phyloP scores from a whole-genome alignment of 1,140 invertebrate genomes.

The Dendroctonus valens region DNA sequence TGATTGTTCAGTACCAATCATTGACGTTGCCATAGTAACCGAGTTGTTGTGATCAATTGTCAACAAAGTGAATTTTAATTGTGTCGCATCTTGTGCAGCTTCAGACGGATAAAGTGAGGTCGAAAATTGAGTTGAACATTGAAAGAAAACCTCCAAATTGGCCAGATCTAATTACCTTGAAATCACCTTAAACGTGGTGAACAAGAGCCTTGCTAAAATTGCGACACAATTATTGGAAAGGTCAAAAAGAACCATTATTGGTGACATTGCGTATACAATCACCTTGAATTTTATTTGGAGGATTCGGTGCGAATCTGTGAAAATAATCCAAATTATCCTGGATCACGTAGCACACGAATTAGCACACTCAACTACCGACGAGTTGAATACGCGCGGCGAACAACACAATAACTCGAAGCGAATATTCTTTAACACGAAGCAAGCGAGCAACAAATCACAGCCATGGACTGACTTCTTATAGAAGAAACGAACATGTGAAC shows the following conservation, averaged over 20 bases:
- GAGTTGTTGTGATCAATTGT: too few relatives aligned
- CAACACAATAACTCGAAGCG: background rate
- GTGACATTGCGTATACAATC: conserved; percentile 32
- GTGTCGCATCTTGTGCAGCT: too few relatives aligned
- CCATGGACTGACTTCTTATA: conserved; percentile 24
- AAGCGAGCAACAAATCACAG: conserved; percentile 30
- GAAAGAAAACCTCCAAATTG: too few relatives aligned
- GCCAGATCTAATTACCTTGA: too few relatives aligned
- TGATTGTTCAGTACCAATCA: too few relatives aligned
- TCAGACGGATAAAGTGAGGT: too few relatives aligned
- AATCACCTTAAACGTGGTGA: too few relatives aligned
- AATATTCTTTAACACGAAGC: conserved; percentile 12
- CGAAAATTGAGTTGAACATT: too few relatives aligned
- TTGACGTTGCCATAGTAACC: too few relatives aligned
- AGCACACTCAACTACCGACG: too few relatives aligned
- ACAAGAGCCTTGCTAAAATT: background rate
- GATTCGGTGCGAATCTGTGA: conserved; percentile 1
- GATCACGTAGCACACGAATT: background rate
- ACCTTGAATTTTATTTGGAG: conserved; percentile 30
- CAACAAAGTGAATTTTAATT: too few relatives aligned
- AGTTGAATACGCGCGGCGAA: background rate
- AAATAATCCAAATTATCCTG: conserved; percentile 21
- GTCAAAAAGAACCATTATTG: conserved; percentile 28
- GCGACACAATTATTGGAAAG: conserved; percentile 31
- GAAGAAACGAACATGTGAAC: conserved; percentile 19